Evolutionary conservation across 2,888 invertebrate genomes (phyloP).

Genomic region (Diachrysia chrysitis): DNA sequence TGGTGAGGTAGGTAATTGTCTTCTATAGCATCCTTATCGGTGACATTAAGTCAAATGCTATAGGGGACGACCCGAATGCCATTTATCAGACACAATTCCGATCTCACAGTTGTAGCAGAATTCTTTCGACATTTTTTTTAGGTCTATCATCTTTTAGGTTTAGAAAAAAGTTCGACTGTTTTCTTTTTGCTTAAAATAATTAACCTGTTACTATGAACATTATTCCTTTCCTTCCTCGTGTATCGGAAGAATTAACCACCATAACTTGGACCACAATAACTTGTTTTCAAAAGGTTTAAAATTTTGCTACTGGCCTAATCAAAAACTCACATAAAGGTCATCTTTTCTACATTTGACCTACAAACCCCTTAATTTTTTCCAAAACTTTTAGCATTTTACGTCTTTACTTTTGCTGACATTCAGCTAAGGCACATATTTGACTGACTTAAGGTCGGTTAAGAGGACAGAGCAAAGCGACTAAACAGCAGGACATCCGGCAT

Average conservation of each 20-base stretch:
- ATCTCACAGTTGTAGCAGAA: not conserved
- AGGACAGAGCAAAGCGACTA: not conserved
- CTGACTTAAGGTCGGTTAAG: not conserved
- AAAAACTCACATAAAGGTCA: too few species aligned
- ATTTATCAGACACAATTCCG: constrained; percentile 7
- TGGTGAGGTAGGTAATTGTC: constrained; percentile 1
- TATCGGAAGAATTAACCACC: too few species aligned
- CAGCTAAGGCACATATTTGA: not conserved
- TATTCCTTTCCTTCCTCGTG: too few species aligned
- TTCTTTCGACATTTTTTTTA: not conserved
- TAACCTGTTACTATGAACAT: too few species aligned
- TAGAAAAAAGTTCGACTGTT: not conserved
- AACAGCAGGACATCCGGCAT: not conserved
- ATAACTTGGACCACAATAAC: too few species aligned
- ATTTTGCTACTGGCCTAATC: too few species aligned
- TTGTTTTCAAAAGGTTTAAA: too few species aligned
- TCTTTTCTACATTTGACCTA: too few species aligned
- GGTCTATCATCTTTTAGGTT: not conserved
- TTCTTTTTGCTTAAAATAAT: too few species aligned
- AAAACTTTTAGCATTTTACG: too few species aligned
- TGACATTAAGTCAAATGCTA: constrained; percentile 9
- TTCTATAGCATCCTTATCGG: not conserved
- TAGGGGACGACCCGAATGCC: constrained; percentile 7
- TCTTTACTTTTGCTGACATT: too few species aligned
- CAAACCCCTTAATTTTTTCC: too few species aligned